Percentiles rank a stretch among this genome's conserved stretches.
Evolutionary conservation across 2,113 vertebrate species (phyloP).

Genomic region (Cariama cristata): DNA sequence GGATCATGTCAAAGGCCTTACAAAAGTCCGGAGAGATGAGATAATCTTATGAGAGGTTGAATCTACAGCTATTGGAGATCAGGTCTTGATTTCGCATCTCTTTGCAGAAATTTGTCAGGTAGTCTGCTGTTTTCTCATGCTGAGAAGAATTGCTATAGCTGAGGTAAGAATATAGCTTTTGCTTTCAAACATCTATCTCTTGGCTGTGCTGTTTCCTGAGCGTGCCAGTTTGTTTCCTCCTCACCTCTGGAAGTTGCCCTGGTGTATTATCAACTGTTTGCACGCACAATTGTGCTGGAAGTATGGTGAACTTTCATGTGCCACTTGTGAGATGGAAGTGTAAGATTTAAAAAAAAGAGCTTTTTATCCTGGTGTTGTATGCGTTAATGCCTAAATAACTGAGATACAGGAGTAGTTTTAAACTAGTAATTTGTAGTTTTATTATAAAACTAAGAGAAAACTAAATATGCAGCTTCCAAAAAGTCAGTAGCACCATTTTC

Average conservation of each 20-base stretch:
- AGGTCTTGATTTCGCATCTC: background rate
- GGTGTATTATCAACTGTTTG: fast-evolving
- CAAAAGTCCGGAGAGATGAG: too few relatives aligned
- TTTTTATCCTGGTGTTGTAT: fast-evolving
- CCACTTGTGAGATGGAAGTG: fast-evolving
- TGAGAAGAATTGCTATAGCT: background rate
- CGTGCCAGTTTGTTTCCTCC: background rate
- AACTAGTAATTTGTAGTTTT: background rate
- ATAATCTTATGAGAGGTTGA: background rate
- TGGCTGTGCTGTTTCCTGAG: background rate
- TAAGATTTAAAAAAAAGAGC: background rate
- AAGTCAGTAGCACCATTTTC: background rate
- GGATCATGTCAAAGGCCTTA: too few relatives aligned
- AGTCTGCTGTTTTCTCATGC: background rate
- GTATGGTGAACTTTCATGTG: fast-evolving
- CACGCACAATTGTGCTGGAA: background rate
- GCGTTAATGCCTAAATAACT: background rate
- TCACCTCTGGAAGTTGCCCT: background rate
- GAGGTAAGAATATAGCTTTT: background rate
- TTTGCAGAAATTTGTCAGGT: background rate
- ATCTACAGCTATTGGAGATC: background rate
- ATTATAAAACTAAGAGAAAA: background rate
- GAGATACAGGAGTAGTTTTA: background rate
- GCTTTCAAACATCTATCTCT: background rate
- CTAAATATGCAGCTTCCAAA: background rate